Conservation (phyloP, 37 sponge, comb jelly and placozoan genomes). For the Aplysina aerophoba region DNA sequence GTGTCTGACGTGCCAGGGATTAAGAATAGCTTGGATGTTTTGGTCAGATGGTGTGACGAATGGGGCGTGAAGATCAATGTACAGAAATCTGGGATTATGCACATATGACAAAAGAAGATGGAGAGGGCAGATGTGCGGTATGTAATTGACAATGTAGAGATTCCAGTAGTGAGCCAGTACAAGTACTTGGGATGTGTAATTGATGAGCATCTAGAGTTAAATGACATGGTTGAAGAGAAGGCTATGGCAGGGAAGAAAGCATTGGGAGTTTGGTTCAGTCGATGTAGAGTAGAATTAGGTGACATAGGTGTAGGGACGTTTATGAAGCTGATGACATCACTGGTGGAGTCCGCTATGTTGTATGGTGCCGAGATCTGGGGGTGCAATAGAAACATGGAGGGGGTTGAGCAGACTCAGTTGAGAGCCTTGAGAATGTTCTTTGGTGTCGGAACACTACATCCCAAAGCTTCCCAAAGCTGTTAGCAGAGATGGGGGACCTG, state of each 20-base stretch:
- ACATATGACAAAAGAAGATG: slow-evolving; percentile 12
- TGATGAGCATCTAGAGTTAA: slow-evolving; percentile 15
- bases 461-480: slow-evolving; percentile 15
- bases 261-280: slow-evolving; percentile 13
- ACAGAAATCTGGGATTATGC: slow-evolving; percentile 20
- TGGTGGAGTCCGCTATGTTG: slow-evolving; percentile 10
- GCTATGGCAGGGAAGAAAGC: slow-evolving; percentile 9
- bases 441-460: slow-evolving; percentile 3
- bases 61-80: slow-evolving; percentile 8
- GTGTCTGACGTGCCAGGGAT: slow-evolving; percentile 1
- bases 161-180: slow-evolving; percentile 14
- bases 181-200: slow-evolving; percentile 16
- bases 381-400: neutral
- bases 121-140: slow-evolving; percentile 6
- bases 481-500: slow-evolving; percentile 15
- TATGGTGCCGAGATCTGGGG: slow-evolving; percentile 8
- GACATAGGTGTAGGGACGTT: slow-evolving; percentile 15
- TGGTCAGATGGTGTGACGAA: slow-evolving; percentile 4
- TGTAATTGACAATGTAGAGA: slow-evolving; percentile 14
- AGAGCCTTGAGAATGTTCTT: slow-evolving; percentile 17
- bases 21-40: neutral
- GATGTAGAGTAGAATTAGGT: slow-evolving; percentile 19
- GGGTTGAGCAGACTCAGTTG: slow-evolving; percentile 1
- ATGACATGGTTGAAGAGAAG: slow-evolving; percentile 13
- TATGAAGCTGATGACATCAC: slow-evolving; percentile 8